Evolutionary conservation across 2,888 invertebrate genomes (phyloP).

Genomic region (Caenorhabditis sinica): DNA sequence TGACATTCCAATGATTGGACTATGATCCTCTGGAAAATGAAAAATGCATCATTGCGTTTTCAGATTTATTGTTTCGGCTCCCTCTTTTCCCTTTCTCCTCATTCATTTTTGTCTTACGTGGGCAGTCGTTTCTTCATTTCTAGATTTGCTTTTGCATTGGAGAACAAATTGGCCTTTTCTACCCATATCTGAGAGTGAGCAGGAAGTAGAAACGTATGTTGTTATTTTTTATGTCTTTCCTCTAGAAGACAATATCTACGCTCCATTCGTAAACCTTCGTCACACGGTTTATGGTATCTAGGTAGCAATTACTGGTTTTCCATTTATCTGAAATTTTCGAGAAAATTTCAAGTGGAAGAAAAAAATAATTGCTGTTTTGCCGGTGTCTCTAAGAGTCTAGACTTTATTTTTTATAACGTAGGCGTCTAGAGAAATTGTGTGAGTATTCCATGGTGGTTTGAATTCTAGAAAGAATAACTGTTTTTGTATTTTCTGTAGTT

Average conservation of each 20-base stretch:
- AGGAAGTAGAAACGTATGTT: constrained; percentile 22
- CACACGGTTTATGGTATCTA: too few relatives aligned
- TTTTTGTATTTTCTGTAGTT: not conserved
- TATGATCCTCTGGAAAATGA: constrained; percentile 3
- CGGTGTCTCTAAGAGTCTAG: not conserved
- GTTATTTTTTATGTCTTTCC: constrained; percentile 6
- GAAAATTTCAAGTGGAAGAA: not conserved
- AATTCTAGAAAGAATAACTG: not conserved
- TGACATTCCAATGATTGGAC: constrained; percentile 22
- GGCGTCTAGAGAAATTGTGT: not conserved
- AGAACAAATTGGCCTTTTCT: constrained; percentile 28
- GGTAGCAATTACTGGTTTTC: not conserved
- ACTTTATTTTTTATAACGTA: not conserved
- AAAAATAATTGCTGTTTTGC: constrained; percentile 10
- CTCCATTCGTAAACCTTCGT: not conserved
- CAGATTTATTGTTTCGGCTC: constrained; percentile 22
- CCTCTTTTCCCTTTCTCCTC: constrained; percentile 4
- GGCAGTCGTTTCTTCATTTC: constrained; percentile 10
- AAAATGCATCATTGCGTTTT: constrained; percentile 39
- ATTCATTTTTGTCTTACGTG: not conserved
- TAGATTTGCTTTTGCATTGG: constrained; percentile 12
- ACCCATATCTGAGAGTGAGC: not conserved
- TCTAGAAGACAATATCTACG: not conserved
- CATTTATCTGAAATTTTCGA: not conserved
- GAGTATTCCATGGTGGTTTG: not conserved